Conservation (phyloP, 2,113 vertebrate species). For the Calonectris borealis region DNA sequence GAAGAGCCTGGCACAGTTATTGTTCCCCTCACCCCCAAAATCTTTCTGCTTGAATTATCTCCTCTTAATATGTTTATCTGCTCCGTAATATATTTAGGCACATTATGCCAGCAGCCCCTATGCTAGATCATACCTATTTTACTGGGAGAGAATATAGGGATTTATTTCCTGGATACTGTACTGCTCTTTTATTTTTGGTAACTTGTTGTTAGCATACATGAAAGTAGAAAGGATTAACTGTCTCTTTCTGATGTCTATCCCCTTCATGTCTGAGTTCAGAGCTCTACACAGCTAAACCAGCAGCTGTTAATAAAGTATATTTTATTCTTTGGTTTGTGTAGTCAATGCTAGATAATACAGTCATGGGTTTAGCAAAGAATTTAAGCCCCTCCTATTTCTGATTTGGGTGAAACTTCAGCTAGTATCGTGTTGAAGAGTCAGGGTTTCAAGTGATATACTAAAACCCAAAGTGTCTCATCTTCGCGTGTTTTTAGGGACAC, state of each 20-base stretch:
- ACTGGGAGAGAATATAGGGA: neutral
- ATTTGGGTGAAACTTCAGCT: neutral
- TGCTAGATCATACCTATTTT: neutral
- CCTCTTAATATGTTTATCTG: neutral
- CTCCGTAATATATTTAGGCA: neutral
- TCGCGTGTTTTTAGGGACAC: neutral
- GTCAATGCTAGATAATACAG: neutral
- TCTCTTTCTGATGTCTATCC: slow-evolving; percentile 39
- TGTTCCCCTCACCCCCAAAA: neutral
- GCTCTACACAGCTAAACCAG: neutral
- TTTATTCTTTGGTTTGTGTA: neutral
- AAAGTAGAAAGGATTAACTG: slow-evolving; percentile 68
- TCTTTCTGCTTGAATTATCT: neutral
- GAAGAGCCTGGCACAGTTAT: neutral
- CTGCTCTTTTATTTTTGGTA: slow-evolving; percentile 63
- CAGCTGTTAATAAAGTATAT: slow-evolving; percentile 21
- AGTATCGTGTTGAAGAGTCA: neutral
- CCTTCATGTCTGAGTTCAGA: neutral
- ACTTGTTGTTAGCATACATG: slow-evolving; percentile 31
- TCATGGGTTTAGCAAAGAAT: neutral
- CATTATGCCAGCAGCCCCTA: neutral
- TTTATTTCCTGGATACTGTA: neutral
- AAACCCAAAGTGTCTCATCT: neutral
- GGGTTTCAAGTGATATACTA: neutral
- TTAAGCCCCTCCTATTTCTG: neutral